A percentile compares a stretch with the other conserved stretches of the same genome.
phyloP scores from a whole-genome alignment of 2,113 vertebrate genomes.

The Cygnus buccinator region DNA sequence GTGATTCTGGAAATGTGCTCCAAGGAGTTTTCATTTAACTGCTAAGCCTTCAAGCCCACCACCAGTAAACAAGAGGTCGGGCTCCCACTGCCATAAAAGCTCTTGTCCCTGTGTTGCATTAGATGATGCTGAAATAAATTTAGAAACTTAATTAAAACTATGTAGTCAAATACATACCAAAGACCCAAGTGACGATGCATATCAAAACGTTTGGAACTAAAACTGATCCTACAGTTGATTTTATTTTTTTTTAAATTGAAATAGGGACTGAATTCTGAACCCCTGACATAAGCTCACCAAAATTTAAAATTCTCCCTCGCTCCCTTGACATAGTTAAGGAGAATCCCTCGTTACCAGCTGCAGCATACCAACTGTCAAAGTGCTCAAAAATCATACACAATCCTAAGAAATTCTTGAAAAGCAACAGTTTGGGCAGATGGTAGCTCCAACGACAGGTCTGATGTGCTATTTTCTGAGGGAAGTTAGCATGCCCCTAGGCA shows the following conservation, averaged over 20 bases:
- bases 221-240: background rate
- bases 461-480: background rate
- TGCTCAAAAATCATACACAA: background rate
- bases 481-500: background rate
- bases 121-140: background rate
- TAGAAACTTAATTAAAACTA: background rate
- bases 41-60: background rate
- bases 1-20: background rate
- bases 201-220: background rate
- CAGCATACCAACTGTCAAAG: background rate
- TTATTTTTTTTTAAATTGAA: background rate
- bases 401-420: background rate
- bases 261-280: background rate
- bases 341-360: fast-evolving
- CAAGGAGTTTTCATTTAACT: background rate
- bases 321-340: background rate
- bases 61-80: background rate
- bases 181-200: background rate
- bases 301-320: background rate
- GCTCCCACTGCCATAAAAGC: background rate
- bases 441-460: background rate
- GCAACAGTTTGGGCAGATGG: background rate
- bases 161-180: background rate
- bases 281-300: background rate
- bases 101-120: background rate